Base-by-base conservation (phyloP, 1,140 invertebrate genomes). In the Caerostris extrusa region DNA sequence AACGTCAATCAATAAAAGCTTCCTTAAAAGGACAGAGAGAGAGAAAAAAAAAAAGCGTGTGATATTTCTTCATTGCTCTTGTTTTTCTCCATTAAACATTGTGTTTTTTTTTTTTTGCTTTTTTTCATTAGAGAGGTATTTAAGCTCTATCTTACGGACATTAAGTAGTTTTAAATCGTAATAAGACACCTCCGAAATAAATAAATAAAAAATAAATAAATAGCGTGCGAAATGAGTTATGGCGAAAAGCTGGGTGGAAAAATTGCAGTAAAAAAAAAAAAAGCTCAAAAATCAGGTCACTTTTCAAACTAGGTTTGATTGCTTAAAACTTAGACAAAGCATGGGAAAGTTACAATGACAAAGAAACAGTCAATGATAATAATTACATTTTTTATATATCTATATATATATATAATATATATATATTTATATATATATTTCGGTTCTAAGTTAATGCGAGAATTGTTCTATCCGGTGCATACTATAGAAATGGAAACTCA, bases 101-200 rank as follows among this genome's bases (percentile, higher is more conserved):
- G 7, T 34, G n/a, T 50, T 10, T 50, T 77, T 50, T 64, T 64
- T n/a, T 17, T 64, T n/a, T 14, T 10, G 14, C 10, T 64, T 10
- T 64, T 64, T 77, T 85, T 85, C 57, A 19, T 56, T 83, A 57
- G 53, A 57, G 19, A 77, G 17, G 19, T 61, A 91, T 58, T 82
- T 81, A 91, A 81, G 55, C 14, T 55, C 71, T 17, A 91, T 82
- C 34, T 77, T 71, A 2, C 89, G 56, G 55, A n/a, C 61, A 69
- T 50, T 81, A 91, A 91, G 89, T 91, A 82, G 10, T 91, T 91
- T 91, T 91, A 91, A 91, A 91, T 93, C 69, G 64, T 86, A 93
- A 93, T 71, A 50, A 93, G 91, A 71, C 53, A 93, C 64, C 55
- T 58, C 58, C 3, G 50, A 69, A 55, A 55, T 85, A 91, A 90